Conservation (phyloP, 2,113 vertebrate genomes). For the Asarcornis scutulata region DNA sequence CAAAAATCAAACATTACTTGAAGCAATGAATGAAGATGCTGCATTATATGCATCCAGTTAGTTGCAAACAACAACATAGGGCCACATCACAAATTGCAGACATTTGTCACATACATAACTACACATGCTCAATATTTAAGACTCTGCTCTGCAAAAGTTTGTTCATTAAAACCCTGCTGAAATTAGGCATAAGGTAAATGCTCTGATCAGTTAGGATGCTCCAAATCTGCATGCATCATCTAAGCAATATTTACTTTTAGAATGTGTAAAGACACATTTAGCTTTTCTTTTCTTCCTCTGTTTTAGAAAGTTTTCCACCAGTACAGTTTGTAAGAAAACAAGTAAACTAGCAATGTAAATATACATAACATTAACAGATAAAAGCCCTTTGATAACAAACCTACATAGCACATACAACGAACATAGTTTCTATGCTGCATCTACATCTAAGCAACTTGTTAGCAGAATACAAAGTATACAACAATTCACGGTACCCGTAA, state of each 20-base stretch:
- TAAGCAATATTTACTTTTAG: neutral
- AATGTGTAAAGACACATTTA: neutral
- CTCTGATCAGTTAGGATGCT: neutral
- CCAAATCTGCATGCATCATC: neutral
- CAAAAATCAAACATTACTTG: neutral
- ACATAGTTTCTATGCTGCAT: neutral
- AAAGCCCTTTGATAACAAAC: neutral
- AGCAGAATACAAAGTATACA: neutral
- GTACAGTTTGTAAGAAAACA: neutral
- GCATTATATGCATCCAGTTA: neutral
- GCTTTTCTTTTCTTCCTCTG: neutral
- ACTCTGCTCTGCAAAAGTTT: neutral
- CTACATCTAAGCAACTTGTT: neutral
- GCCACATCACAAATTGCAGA: neutral
- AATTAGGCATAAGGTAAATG: neutral
- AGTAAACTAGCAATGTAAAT: neutral
- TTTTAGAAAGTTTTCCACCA: neutral
- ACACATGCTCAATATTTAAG: neutral
- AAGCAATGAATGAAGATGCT: neutral
- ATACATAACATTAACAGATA: neutral
- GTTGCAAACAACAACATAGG: accelerated
- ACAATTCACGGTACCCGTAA: neutral
- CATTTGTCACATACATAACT: neutral
- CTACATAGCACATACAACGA: accelerated
- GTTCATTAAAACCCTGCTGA: neutral